phyloP scores from a whole-genome alignment of 2,113 vertebrate species.

The Bujurquina vittata region DNA sequence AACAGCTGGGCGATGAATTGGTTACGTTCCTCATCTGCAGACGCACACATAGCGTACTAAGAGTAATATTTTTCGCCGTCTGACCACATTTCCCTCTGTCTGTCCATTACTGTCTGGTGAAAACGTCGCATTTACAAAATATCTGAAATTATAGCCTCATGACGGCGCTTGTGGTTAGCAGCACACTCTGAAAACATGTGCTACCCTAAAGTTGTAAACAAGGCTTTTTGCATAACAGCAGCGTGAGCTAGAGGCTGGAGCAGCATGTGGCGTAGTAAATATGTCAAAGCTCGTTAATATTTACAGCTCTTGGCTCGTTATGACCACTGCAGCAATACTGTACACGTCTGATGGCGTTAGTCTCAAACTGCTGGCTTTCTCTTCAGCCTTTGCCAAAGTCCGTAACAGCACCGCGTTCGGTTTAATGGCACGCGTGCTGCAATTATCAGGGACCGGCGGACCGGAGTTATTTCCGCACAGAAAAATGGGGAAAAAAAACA shows the following conservation, averaged over 20 bases:
- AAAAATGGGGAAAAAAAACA: constrained; percentile 59
- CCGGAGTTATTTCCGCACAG: constrained; percentile 36
- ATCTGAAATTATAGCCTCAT: background rate
- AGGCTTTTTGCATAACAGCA: background rate
- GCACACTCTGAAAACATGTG: background rate
- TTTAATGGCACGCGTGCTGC: constrained; percentile 22
- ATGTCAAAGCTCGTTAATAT: constrained; percentile 24
- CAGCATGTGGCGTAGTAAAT: constrained; percentile 20
- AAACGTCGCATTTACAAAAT: background rate
- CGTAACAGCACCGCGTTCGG: constrained; percentile 16
- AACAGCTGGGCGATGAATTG: background rate
- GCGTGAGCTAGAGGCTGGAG: background rate
- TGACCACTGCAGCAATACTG: constrained; percentile 12
- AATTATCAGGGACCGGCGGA: constrained; percentile 47
- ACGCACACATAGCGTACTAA: background rate
- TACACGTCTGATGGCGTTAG: constrained; percentile 47
- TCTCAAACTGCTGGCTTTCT: constrained; percentile 29
- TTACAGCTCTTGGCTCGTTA: background rate
- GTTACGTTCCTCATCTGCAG: background rate
- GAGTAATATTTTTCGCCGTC: background rate
- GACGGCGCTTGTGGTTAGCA: background rate
- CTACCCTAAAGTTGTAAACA: background rate
- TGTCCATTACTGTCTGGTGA: background rate
- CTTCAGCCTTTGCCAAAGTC: constrained; percentile 12
- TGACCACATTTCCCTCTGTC: background rate